Percentiles rank a stretch among this genome's conserved stretches.
phyloP scores from a whole-genome alignment of 2,888 invertebrate genomes.

The Lasioglossum villosulum region DNA sequence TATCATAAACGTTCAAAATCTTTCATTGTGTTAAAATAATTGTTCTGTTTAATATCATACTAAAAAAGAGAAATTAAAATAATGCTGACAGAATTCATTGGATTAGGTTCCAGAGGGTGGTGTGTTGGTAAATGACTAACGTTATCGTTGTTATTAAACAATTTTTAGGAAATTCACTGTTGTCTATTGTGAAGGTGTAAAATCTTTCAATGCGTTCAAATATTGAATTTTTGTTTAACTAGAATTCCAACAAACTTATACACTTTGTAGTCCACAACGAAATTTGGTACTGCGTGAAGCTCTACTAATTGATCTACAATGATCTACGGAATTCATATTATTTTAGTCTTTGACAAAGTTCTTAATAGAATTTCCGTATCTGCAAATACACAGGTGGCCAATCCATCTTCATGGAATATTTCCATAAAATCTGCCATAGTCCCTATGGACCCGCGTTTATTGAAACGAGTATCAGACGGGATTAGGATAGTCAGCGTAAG shows the following conservation, averaged over 20 bases:
- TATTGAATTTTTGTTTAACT: not conserved
- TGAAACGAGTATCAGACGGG: conserved; percentile 4
- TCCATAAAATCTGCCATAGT: not conserved
- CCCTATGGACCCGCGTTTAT: not conserved
- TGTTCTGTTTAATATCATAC: too few relatives aligned
- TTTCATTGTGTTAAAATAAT: too few relatives aligned
- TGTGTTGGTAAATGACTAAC: too few relatives aligned
- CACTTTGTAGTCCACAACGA: not conserved
- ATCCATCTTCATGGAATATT: not conserved
- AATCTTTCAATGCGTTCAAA: not conserved
- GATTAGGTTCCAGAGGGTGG: too few relatives aligned
- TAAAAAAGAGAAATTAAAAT: too few relatives aligned
- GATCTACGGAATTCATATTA: not conserved
- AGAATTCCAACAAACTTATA: not conserved
- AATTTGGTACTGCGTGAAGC: not conserved
- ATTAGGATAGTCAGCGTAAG: not conserved
- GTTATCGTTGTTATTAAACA: not conserved
- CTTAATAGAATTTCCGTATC: not conserved
- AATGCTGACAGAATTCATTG: too few relatives aligned
- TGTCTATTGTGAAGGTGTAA: not conserved
- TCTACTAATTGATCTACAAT: not conserved
- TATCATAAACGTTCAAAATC: too few relatives aligned
- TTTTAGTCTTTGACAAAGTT: not conserved
- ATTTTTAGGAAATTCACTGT: not conserved
- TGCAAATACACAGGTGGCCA: not conserved